phyloP scores from a whole-genome alignment of 1,140 invertebrate genomes.

The Drosophila insularis region DNA sequence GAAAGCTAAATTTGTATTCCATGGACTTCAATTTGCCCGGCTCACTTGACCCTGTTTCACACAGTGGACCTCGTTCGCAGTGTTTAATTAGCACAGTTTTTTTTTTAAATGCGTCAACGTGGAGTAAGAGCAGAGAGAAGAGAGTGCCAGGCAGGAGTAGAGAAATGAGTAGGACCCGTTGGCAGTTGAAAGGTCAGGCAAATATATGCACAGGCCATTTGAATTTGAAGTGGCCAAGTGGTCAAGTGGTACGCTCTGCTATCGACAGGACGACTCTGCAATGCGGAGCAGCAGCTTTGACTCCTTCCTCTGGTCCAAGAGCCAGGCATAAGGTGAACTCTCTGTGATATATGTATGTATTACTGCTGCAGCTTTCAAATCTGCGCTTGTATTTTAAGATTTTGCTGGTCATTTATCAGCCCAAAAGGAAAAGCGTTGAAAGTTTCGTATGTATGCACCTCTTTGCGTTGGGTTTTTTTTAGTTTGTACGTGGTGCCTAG shows the following conservation, averaged over 20 bases:
- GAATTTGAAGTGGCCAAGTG: slow-evolving; percentile 29
- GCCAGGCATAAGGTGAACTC: slow-evolving; percentile 18
- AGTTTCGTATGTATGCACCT: slow-evolving; percentile 44
- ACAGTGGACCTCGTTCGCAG: slow-evolving; percentile 3
- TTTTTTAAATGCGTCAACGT: slow-evolving; percentile 5
- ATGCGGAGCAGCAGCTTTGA: slow-evolving; percentile 47
- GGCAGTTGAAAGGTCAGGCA: slow-evolving; percentile 23
- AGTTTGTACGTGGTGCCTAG: slow-evolving; percentile 23
- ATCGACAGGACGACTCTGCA: slow-evolving; percentile 18
- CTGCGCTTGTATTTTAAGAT: slow-evolving; percentile 61
- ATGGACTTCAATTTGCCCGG: slow-evolving; percentile 11
- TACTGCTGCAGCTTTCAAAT: slow-evolving; percentile 32
- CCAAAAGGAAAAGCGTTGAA: slow-evolving; percentile 64
- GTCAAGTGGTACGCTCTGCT: slow-evolving; percentile 25
- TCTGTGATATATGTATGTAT: slow-evolving; percentile 28
- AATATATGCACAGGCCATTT: slow-evolving; percentile 28
- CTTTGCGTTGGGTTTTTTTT: slow-evolving; percentile 1
- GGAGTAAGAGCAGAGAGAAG: neutral
- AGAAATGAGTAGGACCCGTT: neutral
- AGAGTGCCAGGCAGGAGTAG: neutral
- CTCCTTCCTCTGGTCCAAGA: slow-evolving; percentile 1
- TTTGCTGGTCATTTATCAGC: slow-evolving; percentile 68
- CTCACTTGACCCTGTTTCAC: slow-evolving; percentile 45
- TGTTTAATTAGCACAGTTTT: slow-evolving; percentile 40
- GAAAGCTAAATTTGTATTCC: neutral